Evolutionary conservation across 2,797 vertebrate genomes (phyloP).

Genomic region (Peromyscus attwateri): DNA sequence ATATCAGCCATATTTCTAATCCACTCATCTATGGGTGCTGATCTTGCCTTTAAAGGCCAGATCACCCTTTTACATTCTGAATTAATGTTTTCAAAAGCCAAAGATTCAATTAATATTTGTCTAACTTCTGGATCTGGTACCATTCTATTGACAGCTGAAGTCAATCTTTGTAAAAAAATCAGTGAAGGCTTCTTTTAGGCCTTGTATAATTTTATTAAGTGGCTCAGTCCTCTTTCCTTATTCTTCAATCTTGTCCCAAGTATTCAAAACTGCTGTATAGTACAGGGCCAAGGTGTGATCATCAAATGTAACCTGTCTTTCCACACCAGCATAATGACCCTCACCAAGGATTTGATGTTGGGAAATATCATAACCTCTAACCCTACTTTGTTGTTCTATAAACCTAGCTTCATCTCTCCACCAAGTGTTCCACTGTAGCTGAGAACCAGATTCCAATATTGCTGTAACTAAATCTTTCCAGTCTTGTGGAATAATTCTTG

Average conservation of each 20-base stretch:
- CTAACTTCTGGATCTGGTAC: neutral
- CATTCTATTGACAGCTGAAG: neutral
- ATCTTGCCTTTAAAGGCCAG: neutral
- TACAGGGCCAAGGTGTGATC: neutral
- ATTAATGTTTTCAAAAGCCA: too few species aligned
- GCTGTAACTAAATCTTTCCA: too few species aligned
- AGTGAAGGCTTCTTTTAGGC: neutral
- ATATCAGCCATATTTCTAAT: neutral
- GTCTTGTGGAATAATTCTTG: too few species aligned
- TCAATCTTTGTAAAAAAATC: neutral
- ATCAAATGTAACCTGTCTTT: neutral
- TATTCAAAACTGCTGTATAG: neutral
- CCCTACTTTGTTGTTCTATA: too few species aligned
- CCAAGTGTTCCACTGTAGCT: too few species aligned
- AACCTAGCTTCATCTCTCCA: too few species aligned
- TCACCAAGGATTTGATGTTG: too few species aligned
- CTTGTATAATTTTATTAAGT: neutral
- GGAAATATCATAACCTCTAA: too few species aligned
- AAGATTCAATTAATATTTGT: too few species aligned
- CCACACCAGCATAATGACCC: too few species aligned
- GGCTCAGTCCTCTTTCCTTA: neutral
- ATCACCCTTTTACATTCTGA: neutral
- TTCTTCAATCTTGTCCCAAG: neutral
- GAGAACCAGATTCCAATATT: too few species aligned
- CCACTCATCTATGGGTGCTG: neutral